Evolutionary conservation across 2,113 vertebrate species (phyloP).

Genomic region (Montifringilla adamsi): DNA sequence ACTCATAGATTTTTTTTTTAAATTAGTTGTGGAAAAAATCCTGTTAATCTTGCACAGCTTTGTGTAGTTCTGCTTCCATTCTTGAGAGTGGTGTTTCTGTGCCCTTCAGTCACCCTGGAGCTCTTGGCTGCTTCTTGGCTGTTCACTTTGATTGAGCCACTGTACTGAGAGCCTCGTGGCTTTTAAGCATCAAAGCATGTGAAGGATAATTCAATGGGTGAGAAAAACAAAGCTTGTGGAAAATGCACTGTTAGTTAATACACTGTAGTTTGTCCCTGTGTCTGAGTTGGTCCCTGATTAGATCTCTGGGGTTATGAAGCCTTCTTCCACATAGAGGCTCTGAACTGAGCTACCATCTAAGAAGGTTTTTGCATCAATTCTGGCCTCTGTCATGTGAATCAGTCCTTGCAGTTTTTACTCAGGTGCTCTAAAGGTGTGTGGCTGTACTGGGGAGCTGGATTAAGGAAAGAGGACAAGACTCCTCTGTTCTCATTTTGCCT

Average conservation of each 20-base stretch:
- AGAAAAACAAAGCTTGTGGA: background rate
- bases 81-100: background rate
- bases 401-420: background rate
- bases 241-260: background rate
- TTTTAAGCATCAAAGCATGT: background rate
- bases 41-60: background rate
- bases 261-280: no score
- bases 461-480: background rate
- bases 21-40: background rate
- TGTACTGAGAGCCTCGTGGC: background rate
- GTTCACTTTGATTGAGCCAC: background rate
- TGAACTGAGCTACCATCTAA: background rate
- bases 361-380: background rate
- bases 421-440: background rate
- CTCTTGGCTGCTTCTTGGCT: background rate
- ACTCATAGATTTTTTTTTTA: background rate
- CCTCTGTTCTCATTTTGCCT: background rate
- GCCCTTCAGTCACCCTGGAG: background rate
- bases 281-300: background rate
- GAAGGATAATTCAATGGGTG: background rate
- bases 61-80: background rate
- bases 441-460: accelerated
- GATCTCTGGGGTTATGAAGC: background rate
- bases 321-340: background rate
- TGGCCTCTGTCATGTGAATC: background rate